Evolutionary conservation across 2,797 vertebrate genomes (phyloP).

Genomic region (Paguma larvata): DNA sequence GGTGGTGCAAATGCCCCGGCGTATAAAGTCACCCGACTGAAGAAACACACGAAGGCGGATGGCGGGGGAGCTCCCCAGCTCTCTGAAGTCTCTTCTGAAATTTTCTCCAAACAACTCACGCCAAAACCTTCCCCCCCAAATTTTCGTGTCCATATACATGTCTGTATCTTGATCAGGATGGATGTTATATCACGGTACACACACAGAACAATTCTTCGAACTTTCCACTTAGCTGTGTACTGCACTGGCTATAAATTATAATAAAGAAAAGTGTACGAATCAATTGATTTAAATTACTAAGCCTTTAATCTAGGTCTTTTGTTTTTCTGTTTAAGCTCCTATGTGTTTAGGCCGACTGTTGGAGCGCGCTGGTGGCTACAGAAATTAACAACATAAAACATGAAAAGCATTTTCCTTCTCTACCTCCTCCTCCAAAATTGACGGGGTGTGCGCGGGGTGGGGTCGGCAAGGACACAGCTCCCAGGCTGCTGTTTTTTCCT

Average conservation of each 20-base stretch:
- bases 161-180: rapidly evolving
- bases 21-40: not conserved
- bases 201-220: not conserved
- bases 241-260: not conserved
- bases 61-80: too few species aligned
- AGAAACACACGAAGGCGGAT: not conserved
- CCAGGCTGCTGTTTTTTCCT: not conserved
- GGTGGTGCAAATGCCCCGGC: rapidly evolving
- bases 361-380: not conserved
- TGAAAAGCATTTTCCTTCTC: conserved; percentile 27
- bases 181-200: rapidly evolving
- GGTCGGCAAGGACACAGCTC: not conserved
- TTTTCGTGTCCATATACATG: not conserved
- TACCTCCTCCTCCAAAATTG: not conserved
- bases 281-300: not conserved
- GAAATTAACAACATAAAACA: conserved; percentile 65
- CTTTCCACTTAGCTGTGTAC: not conserved
- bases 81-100: not conserved
- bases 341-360: not conserved
- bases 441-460: too few species aligned
- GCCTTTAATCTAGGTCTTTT: not conserved
- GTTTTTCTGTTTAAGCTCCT: not conserved
- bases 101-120: conserved; percentile 1
- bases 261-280: not conserved
- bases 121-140: not conserved